Conservation (phyloP, 2,888 invertebrate species). For the Troides oblongomaculatus region DNA sequence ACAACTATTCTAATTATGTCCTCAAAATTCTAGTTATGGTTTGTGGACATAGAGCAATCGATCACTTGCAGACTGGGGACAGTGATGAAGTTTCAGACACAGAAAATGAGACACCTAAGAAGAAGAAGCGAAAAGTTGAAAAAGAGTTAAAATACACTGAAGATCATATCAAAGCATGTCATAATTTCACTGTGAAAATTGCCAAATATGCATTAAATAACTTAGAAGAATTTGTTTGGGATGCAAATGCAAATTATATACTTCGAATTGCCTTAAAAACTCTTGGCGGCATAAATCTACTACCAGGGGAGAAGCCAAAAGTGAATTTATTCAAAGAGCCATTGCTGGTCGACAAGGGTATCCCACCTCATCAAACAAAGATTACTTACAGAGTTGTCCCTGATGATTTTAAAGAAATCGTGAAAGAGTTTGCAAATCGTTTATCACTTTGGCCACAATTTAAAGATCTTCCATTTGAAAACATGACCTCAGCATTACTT, state of each 20-base stretch:
- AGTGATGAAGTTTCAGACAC: conserved; percentile 34
- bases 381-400: conserved; percentile 75
- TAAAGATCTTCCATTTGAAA: conserved; percentile 84
- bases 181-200: conserved; percentile 84
- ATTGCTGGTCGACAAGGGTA: conserved; percentile 51
- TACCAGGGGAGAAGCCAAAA: conserved; percentile 70
- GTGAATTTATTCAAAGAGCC: conserved; percentile 59
- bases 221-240: conserved; percentile 90
- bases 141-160: conserved; percentile 54
- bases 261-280: conserved; percentile 86
- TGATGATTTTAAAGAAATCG: conserved; percentile 80
- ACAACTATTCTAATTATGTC: conserved; percentile 89
- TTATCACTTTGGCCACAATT: conserved; percentile 89
- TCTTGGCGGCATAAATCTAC: conserved; percentile 82
- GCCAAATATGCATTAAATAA: conserved; percentile 90
- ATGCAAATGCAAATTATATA: conserved; percentile 88
- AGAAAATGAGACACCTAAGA: conserved; percentile 51
- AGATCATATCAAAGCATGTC: conserved; percentile 78
- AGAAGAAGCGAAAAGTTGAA: conserved; percentile 50
- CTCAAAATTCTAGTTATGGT: conserved; percentile 84
- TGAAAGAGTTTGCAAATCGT: conserved; percentile 82
- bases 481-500: conserved; percentile 85
- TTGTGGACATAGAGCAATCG: conserved; percentile 76
- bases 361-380: conserved; percentile 61
- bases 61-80: conserved; percentile 48